A percentile compares a stretch with the other conserved stretches of the same genome.
phyloP scores from a whole-genome alignment of 2,888 invertebrate genomes.

The Coronaproctus castanopsis region DNA sequence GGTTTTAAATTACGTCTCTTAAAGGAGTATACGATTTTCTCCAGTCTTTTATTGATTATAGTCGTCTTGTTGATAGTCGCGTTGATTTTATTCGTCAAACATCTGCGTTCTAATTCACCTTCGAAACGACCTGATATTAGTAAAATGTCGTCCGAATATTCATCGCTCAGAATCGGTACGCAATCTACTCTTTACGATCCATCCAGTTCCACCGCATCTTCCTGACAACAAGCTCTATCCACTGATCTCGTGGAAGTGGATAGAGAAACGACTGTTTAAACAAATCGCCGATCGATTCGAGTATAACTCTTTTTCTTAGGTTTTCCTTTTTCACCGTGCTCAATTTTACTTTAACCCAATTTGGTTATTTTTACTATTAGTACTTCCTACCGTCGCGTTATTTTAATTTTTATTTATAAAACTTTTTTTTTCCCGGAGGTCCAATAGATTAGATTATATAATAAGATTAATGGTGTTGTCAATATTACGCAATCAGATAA shows the following conservation, averaged over 20 bases:
- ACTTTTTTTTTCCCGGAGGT: too few relatives aligned
- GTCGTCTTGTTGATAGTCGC: conserved; percentile 14
- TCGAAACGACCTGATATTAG: conserved; percentile 1
- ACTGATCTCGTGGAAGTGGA: conserved; percentile 85
- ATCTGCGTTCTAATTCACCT: not conserved
- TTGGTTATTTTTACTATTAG: too few relatives aligned
- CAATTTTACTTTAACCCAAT: too few relatives aligned
- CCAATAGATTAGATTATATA: too few relatives aligned
- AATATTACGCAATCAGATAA: too few relatives aligned
- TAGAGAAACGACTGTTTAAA: conserved; percentile 81
- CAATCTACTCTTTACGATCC: conserved; percentile 46
- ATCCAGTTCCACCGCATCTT: conserved; percentile 38
- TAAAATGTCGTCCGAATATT: conserved; percentile 24
- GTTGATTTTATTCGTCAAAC: conserved; percentile 6
- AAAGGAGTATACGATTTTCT: conserved; percentile 19
- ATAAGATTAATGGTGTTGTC: too few relatives aligned
- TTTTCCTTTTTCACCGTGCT: too few relatives aligned
- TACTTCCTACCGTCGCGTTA: too few relatives aligned
- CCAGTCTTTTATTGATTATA: conserved; percentile 16
- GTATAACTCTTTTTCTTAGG: too few relatives aligned
- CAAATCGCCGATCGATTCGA: too few relatives aligned
- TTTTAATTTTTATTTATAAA: too few relatives aligned
- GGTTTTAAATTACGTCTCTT: conserved; percentile 14
- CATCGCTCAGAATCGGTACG: conserved; percentile 46
- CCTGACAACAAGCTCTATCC: conserved; percentile 76